Conservation (phyloP, 2,113 vertebrate genomes). For the Taxidea taxus region DNA sequence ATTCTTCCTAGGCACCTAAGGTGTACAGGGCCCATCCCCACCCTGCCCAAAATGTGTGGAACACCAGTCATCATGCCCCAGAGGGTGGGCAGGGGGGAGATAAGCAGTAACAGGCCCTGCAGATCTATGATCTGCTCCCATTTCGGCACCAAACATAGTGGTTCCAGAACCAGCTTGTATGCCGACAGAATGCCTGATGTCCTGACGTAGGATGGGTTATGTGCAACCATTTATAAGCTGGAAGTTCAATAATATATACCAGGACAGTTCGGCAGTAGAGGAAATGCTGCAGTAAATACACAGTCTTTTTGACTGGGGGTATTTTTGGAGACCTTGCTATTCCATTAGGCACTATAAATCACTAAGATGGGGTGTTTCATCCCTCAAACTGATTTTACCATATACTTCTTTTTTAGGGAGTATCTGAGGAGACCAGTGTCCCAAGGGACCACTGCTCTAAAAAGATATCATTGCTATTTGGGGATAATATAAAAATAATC, state of each 20-base stretch:
- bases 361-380: neutral
- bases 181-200: neutral
- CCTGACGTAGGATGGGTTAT: too few relatives aligned
- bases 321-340: neutral
- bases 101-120: neutral
- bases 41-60: neutral
- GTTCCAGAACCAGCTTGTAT: neutral
- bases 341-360: neutral
- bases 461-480: neutral
- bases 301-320: neutral
- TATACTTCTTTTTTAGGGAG: neutral
- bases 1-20: neutral
- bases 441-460: neutral
- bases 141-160: neutral
- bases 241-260: neutral
- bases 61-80: neutral
- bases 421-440: neutral
- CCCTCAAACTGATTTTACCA: neutral
- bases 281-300: neutral
- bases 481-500: neutral
- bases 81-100: neutral
- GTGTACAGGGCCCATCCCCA: accelerated
- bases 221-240: neutral
- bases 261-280: neutral
- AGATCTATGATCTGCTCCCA: neutral